Conservation (phyloP, 2,797 vertebrate genomes). For the Gymnocypris eckloni region DNA sequence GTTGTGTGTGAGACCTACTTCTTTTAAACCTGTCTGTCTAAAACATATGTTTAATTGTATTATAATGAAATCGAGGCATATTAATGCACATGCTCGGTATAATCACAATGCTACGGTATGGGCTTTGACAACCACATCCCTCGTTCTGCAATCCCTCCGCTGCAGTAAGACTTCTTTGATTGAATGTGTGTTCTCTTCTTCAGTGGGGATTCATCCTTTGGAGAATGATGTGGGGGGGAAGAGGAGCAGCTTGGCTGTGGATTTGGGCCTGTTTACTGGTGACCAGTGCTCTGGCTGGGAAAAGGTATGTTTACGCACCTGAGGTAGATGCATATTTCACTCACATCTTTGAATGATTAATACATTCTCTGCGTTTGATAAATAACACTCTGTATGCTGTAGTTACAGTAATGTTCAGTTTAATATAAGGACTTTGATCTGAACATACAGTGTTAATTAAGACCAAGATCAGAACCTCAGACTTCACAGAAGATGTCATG, state of each 20-base stretch:
- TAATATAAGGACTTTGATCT: slow-evolving; percentile 18
- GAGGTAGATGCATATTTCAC: neutral
- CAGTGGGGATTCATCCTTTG: slow-evolving; percentile 83
- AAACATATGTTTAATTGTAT: neutral
- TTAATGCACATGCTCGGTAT: neutral
- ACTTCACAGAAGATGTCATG: slow-evolving; percentile 19
- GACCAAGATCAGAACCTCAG: neutral
- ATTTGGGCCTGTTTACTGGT: slow-evolving; percentile 89
- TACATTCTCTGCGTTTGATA: neutral
- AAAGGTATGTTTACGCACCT: slow-evolving; percentile 83
- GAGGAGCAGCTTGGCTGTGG: slow-evolving; percentile 79
- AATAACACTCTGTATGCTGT: neutral
- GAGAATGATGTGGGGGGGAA: slow-evolving; percentile 85
- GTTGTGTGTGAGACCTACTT: neutral
- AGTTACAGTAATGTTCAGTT: neutral
- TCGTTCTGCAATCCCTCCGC: neutral
- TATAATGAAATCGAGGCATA: neutral
- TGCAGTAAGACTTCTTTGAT: neutral
- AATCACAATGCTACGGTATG: neutral
- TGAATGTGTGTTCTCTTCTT: slow-evolving; percentile 56
- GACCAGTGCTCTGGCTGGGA: slow-evolving; percentile 79
- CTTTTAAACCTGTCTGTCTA: neutral
- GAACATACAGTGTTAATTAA: neutral
- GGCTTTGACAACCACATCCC: neutral
- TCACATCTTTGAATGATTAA: neutral